These are phyloP conservation scores for Shinisaurus crocodilurus DNA, from an alignment of 2,113 vertebrate genomes.

Conservation along the genomic window DNA sequence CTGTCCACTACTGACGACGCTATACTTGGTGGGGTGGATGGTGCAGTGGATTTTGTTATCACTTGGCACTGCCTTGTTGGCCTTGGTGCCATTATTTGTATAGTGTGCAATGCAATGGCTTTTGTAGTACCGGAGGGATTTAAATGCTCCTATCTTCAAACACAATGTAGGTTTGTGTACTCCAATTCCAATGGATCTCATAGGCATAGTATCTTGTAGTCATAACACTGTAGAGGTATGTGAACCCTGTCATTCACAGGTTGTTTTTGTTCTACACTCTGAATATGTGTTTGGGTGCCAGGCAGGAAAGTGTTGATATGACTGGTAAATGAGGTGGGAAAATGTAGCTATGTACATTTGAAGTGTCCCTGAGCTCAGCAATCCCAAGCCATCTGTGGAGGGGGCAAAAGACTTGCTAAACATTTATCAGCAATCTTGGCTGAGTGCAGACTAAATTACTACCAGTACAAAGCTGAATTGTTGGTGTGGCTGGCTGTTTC, in stretches of 20 bases:
- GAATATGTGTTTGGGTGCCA: background rate
- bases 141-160: background rate
- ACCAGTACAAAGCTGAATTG: background rate
- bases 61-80: background rate
- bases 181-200: background rate
- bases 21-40: background rate
- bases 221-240: background rate
- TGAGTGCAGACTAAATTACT: background rate
- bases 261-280: background rate
- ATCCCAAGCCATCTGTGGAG: background rate
- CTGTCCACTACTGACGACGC: background rate
- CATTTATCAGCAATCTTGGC: background rate
- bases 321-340: background rate
- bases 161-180: background rate
- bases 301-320: accelerated
- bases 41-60: background rate
- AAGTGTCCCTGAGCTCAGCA: accelerated
- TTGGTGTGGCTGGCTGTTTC: background rate
- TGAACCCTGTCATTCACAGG: background rate
- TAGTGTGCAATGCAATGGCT: background rate
- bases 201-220: background rate
- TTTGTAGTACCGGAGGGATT: background rate
- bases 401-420: accelerated
- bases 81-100: background rate
- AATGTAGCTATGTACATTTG: background rate